Evolutionary conservation across 1,140 invertebrate genomes (phyloP).

Genomic region (Platorchestia sp.): DNA sequence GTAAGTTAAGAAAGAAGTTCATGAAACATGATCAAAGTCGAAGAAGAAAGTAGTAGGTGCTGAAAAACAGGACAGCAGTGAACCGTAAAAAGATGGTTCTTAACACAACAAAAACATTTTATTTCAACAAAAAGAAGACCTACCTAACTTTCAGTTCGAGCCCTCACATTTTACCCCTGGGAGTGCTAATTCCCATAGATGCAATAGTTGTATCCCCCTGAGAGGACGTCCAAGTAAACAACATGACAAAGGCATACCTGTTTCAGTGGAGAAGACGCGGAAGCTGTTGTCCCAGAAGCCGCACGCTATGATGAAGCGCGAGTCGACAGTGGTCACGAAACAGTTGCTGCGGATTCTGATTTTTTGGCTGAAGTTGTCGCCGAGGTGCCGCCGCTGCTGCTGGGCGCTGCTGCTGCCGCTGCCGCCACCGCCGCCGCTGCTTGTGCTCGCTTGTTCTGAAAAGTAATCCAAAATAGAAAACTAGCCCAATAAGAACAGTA

Average conservation of each 20-base stretch:
- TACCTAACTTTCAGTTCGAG: no score
- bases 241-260: conserved; percentile 75
- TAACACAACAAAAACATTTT: no score
- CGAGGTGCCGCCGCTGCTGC: conserved; percentile 84
- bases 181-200: no score
- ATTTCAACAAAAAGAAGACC: no score
- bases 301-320: conserved; percentile 91
- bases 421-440: conserved; percentile 58
- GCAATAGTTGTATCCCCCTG: no score
- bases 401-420: conserved; percentile 70
- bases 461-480: background rate
- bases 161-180: no score
- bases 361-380: conserved; percentile 97
- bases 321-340: conserved; percentile 96
- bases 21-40: no score
- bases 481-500: background rate
- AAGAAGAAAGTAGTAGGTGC: no score
- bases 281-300: conserved; percentile 99
- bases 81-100: no score
- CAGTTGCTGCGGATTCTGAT: conserved; percentile 92
- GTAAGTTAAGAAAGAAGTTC: no score
- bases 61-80: no score
- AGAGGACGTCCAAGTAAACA: no score
- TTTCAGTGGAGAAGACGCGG: conserved; percentile 96
- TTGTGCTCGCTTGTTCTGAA: conserved; percentile 64